These are phyloP conservation scores for Oceanites oceanicus DNA, from an alignment of 2,113 vertebrate genomes.

Conservation along the genomic window DNA sequence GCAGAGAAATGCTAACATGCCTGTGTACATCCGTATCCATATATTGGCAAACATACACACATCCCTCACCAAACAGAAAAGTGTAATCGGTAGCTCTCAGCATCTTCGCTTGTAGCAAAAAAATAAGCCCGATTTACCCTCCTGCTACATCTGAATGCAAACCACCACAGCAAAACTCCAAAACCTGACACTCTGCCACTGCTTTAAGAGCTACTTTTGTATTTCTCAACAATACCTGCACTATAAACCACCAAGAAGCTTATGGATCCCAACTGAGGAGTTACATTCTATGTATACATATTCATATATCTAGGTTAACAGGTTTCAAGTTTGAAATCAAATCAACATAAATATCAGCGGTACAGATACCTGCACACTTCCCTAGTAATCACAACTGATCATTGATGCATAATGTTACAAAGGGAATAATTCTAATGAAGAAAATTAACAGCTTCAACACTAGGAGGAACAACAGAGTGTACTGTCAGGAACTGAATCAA, in stretches of 20 bases:
- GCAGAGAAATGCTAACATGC: not conserved
- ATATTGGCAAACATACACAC: not conserved
- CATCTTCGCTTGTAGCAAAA: fast-evolving
- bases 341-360: not conserved
- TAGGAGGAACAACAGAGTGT: not conserved
- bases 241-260: not conserved
- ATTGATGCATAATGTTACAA: not conserved
- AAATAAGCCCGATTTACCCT: not conserved
- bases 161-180: not conserved
- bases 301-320: not conserved
- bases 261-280: not conserved
- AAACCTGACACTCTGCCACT: not conserved
- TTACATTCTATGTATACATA: not conserved
- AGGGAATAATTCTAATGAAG: not conserved
- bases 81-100: fast-evolving
- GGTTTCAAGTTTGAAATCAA: not conserved
- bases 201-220: not conserved
- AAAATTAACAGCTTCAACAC: not conserved
- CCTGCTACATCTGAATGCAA: not conserved
- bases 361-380: not conserved
- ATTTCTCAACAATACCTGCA: not conserved
- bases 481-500: not conserved
- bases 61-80: not conserved
- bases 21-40: fast-evolving
- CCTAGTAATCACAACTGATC: not conserved